These are phyloP conservation scores for Pogonomyrmex californicus DNA, from an alignment of 1,140 invertebrate genomes.

Conservation along the genomic window DNA sequence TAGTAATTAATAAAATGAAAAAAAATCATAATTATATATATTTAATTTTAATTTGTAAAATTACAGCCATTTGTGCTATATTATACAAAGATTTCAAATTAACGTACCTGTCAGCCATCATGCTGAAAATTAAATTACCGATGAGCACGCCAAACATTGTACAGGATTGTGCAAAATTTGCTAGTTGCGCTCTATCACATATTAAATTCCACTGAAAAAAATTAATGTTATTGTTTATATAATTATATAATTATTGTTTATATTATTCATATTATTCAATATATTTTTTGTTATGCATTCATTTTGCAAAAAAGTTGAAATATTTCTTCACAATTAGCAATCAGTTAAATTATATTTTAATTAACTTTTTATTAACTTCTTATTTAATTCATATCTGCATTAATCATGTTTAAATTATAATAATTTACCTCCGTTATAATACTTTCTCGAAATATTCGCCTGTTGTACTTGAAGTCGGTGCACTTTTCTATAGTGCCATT, in stretches of 20 bases:
- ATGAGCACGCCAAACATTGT: slow-evolving; percentile 93
- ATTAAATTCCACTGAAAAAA: slow-evolving; percentile 91
- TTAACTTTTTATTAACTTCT: too few relatives aligned
- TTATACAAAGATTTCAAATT: slow-evolving; percentile 5
- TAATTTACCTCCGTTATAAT: slow-evolving; percentile 89
- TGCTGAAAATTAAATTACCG: slow-evolving; percentile 91
- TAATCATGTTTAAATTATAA: background rate
- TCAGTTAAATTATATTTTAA: background rate
- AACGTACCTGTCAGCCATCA: slow-evolving; percentile 91
- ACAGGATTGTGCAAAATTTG: slow-evolving; percentile 91
- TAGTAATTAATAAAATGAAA: slow-evolving; percentile 30
- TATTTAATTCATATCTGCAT: too few relatives aligned
- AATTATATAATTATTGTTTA: background rate
- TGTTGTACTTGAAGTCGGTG: slow-evolving; percentile 88
- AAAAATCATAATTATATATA: background rate
- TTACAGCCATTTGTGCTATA: slow-evolving; percentile 10
- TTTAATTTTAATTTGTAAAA: slow-evolving; percentile 1
- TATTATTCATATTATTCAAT: too few relatives aligned
- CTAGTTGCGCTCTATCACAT: slow-evolving; percentile 89
- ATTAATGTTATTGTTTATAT: background rate
- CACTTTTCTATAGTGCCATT: slow-evolving; percentile 86
- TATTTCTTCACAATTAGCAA: background rate
- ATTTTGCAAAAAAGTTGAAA: background rate
- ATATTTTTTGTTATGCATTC: background rate
- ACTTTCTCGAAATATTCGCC: slow-evolving; percentile 90